Percentiles rank a stretch among this genome's conserved stretches.
Evolutionary conservation across 2,113 vertebrate species (phyloP).

Genomic region (human (Homo sapiens)): GRCh38 chr2:170667501-170668000

Average conservation of each 20-base stretch:
- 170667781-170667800: not conserved
- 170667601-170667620: not conserved
- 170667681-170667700: not conserved
- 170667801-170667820: not conserved
- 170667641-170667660: not conserved
- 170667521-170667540: not conserved
- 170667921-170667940: too few relatives aligned
- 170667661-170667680: not conserved
- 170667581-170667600: not conserved
- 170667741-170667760: not conserved
- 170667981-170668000: too few relatives aligned
- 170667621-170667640: not conserved
- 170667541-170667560: not conserved
- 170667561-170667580: not conserved
- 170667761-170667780: not conserved
- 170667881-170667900: too few relatives aligned
- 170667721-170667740: not conserved
- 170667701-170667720: not conserved
- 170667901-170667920: too few relatives aligned
- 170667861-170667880: too few relatives aligned
- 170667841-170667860: too few relatives aligned
- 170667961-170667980: too few relatives aligned
- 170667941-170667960: too few relatives aligned
- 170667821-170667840: too few relatives aligned
- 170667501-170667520: not conserved